These are phyloP conservation scores for Fulmarus glacialis DNA, from an alignment of 2,113 vertebrate species.

Conservation along the genomic window DNA sequence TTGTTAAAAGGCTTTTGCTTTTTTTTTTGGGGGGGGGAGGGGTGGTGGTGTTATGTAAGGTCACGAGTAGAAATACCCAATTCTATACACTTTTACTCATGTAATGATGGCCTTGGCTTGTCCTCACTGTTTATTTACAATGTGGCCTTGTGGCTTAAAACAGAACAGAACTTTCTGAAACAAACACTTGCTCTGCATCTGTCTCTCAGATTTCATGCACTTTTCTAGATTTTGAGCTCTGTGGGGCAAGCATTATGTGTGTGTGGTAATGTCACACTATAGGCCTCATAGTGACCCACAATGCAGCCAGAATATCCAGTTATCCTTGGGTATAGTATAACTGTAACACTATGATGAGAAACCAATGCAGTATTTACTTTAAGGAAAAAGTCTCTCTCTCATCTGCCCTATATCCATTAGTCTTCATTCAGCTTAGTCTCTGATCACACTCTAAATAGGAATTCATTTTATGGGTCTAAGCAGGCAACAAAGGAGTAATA, in stretches of 20 bases:
- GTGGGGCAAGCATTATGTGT: background rate
- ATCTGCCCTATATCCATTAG: background rate
- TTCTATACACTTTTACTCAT: conserved; percentile 7
- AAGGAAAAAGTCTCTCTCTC: background rate
- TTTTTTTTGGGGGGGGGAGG: background rate
- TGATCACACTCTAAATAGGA: background rate
- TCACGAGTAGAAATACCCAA: background rate
- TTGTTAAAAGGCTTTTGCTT: background rate
- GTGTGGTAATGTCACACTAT: background rate
- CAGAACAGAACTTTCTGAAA: background rate
- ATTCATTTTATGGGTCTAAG: background rate
- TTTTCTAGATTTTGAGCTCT: background rate
- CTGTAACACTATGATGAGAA: background rate
- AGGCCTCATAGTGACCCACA: background rate
- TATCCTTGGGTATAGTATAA: background rate
- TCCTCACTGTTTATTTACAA: background rate
- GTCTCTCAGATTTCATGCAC: background rate
- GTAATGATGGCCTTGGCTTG: background rate
- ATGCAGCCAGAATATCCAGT: background rate
- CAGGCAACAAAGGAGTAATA: background rate
- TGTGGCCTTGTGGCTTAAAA: background rate
- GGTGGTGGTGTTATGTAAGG: background rate
- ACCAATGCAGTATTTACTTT: accelerated
- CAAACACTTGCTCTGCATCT: background rate
- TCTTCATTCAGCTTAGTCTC: background rate